phyloP scores from a whole-genome alignment of 2,113 vertebrate genomes.

The Notarius quadriscutis region DNA sequence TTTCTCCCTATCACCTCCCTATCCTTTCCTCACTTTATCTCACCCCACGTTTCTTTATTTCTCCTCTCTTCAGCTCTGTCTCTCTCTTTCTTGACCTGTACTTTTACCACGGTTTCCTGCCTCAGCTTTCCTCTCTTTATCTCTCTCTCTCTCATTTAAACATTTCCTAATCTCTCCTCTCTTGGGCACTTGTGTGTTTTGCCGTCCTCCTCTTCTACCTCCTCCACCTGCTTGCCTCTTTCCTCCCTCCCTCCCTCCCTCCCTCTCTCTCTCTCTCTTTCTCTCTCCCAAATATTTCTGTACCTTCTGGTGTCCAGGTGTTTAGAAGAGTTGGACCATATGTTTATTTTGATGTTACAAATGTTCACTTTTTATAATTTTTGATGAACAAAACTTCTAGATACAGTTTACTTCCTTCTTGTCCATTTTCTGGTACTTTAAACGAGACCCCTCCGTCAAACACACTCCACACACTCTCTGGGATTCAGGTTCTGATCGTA shows the following conservation, averaged over 20 bases:
- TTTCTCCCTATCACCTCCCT: not conserved
- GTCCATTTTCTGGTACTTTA: conserved; percentile 39
- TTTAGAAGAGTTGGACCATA: not conserved
- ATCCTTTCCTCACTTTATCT: not conserved
- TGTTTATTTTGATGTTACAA: not conserved
- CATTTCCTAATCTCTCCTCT: not conserved
- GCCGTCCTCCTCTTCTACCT: not conserved
- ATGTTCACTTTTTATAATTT: not conserved
- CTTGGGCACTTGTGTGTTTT: not conserved
- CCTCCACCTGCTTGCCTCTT: not conserved
- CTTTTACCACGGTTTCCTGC: not conserved
- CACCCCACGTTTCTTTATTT: not conserved
- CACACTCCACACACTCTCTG: not conserved
- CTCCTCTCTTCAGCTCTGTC: not conserved
- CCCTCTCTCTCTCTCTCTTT: not conserved
- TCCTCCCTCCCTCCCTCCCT: not conserved
- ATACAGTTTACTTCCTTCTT: not conserved
- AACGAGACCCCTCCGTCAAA: conserved; percentile 44
- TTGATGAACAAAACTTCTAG: not conserved
- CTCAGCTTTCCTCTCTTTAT: not conserved
- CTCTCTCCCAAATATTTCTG: not conserved
- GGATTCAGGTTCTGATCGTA: conserved; percentile 34
- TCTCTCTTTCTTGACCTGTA: not conserved
- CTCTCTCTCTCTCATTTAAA: not conserved
- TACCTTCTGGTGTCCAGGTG: conserved; percentile 17